Conservation (phyloP, 2,113 vertebrate species). For the Oophaga pumilio region DNA sequence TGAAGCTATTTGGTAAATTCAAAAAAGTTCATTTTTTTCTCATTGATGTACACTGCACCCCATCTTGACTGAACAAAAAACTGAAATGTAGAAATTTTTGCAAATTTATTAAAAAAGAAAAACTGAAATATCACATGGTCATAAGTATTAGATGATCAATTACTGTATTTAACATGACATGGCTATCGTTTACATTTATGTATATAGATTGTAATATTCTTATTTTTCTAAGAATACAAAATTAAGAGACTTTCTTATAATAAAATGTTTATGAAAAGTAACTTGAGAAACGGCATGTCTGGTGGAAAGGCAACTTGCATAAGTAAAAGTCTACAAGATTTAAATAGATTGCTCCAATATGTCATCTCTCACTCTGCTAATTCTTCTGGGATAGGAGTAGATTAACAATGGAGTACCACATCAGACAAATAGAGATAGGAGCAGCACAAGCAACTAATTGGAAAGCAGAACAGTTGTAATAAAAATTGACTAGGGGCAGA, state of each 20-base stretch:
- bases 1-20: no score
- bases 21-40: no score
- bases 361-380: background rate
- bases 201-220: background rate
- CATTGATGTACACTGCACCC: no score
- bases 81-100: no score
- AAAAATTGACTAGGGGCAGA: conserved; percentile 22
- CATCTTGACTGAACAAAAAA: no score
- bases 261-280: background rate
- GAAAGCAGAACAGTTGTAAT: conserved; percentile 6
- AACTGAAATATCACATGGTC: no score
- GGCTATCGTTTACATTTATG: background rate
- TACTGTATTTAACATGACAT: background rate
- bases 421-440: conserved; percentile 6
- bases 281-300: background rate
- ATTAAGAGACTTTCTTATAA: background rate
- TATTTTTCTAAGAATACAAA: background rate
- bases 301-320: background rate
- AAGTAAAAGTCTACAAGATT: background rate
- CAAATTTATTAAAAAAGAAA: no score
- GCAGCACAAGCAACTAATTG: conserved; percentile 20
- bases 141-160: conserved; percentile 6
- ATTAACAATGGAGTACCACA: background rate
- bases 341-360: conserved; percentile 4
- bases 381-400: conserved; percentile 1